Evolutionary conservation across 1,140 invertebrate genomes (phyloP).

Genomic region (Diuraphis noxia): DNA sequence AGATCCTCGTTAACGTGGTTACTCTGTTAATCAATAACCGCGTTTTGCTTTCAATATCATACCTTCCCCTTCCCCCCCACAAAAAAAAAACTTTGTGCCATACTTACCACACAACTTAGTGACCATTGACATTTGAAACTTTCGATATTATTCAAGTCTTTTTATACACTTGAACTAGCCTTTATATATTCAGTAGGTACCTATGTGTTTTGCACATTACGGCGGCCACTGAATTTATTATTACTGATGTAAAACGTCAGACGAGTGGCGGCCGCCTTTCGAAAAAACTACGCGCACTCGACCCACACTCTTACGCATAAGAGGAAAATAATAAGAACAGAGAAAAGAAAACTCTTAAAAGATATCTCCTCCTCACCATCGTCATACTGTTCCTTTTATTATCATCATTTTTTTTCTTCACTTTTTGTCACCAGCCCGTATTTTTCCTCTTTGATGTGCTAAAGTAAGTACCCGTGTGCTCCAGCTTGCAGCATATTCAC

Average conservation of each 20-base stretch:
- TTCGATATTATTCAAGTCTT: neutral
- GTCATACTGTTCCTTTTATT: neutral
- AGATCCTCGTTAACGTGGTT: neutral
- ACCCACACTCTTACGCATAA: neutral
- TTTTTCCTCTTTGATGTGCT: slow-evolving; percentile 15
- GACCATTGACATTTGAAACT: neutral
- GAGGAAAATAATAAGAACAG: neutral
- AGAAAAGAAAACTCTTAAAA: slow-evolving; percentile 5
- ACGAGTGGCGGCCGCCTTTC: neutral
- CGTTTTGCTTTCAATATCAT: neutral
- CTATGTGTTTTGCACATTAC: neutral
- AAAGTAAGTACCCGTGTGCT: neutral
- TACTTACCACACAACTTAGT: too few species aligned
- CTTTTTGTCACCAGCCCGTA: neutral
- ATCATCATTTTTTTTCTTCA: neutral
- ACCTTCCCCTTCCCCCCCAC: neutral
- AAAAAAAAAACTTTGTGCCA: neutral
- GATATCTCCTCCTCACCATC: neutral
- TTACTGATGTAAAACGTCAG: neutral
- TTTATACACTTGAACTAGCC: neutral
- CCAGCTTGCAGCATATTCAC: neutral
- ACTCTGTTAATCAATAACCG: neutral
- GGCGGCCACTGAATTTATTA: neutral
- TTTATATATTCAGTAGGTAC: neutral
- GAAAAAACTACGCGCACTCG: neutral